A percentile compares a stretch with the other conserved stretches of the same genome.
These are phyloP conservation scores for Tinea trinotella DNA, from an alignment of 2,888 invertebrate genomes.

Conservation along the genomic window DNA sequence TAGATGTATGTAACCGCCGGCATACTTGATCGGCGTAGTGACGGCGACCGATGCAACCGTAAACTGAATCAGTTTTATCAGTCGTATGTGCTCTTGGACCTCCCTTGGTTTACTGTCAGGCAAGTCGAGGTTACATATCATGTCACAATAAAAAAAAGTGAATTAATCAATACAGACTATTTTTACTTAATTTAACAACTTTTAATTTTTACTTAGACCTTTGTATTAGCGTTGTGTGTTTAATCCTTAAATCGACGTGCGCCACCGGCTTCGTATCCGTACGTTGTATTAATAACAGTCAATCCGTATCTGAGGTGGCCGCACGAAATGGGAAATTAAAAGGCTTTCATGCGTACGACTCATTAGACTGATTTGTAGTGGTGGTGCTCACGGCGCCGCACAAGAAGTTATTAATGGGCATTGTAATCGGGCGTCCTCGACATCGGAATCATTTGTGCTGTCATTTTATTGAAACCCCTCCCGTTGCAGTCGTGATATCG, in stretches of 20 bases:
- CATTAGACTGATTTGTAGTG: slow-evolving; percentile 65
- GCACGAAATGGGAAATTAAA: slow-evolving; percentile 69
- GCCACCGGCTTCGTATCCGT: slow-evolving; percentile 32
- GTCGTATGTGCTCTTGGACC: too few relatives aligned
- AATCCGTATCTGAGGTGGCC: slow-evolving; percentile 58
- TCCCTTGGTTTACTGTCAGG: too few relatives aligned
- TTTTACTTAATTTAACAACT: too few relatives aligned
- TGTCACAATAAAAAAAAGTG: too few relatives aligned
- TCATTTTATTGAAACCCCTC: slow-evolving; percentile 41
- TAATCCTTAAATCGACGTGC: slow-evolving; percentile 6
- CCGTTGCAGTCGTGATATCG: slow-evolving; percentile 23
- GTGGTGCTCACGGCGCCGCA: slow-evolving; percentile 49
- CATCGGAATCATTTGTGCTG: slow-evolving; percentile 35
- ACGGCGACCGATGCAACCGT: too few relatives aligned
- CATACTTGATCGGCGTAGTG: too few relatives aligned
- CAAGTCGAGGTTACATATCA: too few relatives aligned
- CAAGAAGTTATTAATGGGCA: slow-evolving; percentile 59
- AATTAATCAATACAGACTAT: too few relatives aligned
- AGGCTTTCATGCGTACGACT: slow-evolving; percentile 65
- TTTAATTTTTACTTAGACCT: too few relatives aligned
- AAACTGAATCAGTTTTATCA: too few relatives aligned
- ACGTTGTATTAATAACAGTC: slow-evolving; percentile 65
- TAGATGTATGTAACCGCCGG: too few relatives aligned
- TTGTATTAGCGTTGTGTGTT: background rate
- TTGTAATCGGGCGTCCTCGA: slow-evolving; percentile 51